phyloP scores from a whole-genome alignment of 2,113 vertebrate genomes.

The Uria lomvia region DNA sequence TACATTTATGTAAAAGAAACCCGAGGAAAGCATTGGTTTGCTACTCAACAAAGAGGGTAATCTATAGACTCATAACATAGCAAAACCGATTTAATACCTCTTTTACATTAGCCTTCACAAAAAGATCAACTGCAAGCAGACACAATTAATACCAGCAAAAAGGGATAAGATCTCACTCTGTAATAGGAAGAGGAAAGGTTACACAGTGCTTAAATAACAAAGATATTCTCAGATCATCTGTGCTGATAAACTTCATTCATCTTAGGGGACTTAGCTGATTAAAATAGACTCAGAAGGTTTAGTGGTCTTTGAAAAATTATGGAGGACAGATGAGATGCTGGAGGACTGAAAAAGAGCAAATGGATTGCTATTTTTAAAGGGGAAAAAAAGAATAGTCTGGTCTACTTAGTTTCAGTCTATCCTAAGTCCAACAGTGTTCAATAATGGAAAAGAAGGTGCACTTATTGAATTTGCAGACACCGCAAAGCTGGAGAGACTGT shows the following conservation, averaged over 20 bases:
- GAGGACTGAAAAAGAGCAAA: conserved; percentile 1
- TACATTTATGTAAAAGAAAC: background rate
- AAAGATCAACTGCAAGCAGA: background rate
- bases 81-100: background rate
- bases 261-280: background rate
- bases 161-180: background rate
- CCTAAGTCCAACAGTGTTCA: background rate
- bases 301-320: conserved; percentile 21
- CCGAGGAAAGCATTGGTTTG: background rate
- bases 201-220: background rate
- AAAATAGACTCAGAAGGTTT: conserved; percentile 6
- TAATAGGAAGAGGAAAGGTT: conserved; percentile 18
- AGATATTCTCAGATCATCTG: conserved; percentile 14
- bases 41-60: background rate
- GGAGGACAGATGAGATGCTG: background rate
- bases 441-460: background rate
- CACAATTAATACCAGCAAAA: background rate
- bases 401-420: background rate
- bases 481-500: background rate
- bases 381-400: background rate
- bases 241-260: conserved; percentile 30
- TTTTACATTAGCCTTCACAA: background rate
- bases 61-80: background rate
- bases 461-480: background rate
- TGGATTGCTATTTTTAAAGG: background rate